Conservation (phyloP, 2,888 invertebrate species). For the Blastobasis adustella region DNA sequence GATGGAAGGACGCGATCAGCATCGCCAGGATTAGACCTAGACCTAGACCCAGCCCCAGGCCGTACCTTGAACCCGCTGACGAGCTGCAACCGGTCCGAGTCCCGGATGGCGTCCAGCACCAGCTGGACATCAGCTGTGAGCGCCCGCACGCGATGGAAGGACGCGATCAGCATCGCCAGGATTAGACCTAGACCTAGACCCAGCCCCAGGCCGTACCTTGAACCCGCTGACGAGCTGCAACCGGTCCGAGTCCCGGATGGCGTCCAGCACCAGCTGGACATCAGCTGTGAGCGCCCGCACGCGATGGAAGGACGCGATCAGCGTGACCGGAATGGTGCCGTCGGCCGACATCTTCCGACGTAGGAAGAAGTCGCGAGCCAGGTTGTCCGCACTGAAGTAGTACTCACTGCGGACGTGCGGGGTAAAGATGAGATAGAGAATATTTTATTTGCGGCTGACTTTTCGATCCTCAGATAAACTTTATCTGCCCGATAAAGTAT, state of each 20-base stretch:
- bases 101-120: conserved; percentile 89
- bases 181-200: not conserved
- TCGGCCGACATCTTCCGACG: conserved; percentile 96
- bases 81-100: conserved; percentile 90
- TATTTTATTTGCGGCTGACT: too few species aligned
- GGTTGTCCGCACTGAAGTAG: conserved; percentile 98
- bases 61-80: conserved; percentile 82
- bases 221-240: conserved; percentile 86
- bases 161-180: conserved; percentile 95
- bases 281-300: conserved; percentile 92
- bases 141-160: conserved; percentile 94
- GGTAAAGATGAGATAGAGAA: too few species aligned
- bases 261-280: conserved; percentile 86
- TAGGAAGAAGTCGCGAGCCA: conserved; percentile 96
- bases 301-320: conserved; percentile 97
- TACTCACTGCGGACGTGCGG: conserved; percentile 85
- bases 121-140: conserved; percentile 89
- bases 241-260: conserved; percentile 89
- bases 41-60: too few species aligned
- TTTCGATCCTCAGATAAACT: too few species aligned
- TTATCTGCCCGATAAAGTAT: too few species aligned
- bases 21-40: too few species aligned
- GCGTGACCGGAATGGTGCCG: conserved; percentile 93
- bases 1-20: conserved; percentile 96
- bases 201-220: conserved; percentile 69